Conservation (phyloP, 2,797 vertebrate genomes). For the Eulemur albifrons region DNA sequence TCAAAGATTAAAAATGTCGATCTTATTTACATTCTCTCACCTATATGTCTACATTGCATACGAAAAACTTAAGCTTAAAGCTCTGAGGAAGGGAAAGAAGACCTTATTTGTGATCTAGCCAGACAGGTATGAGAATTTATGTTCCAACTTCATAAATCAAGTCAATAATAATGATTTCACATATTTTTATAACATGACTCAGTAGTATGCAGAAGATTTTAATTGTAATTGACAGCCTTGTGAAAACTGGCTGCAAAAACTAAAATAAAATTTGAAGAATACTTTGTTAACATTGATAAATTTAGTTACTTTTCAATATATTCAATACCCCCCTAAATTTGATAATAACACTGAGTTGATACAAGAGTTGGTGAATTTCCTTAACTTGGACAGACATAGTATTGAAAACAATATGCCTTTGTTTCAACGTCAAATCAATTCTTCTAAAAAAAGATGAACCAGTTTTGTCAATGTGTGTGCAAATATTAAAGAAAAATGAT, state of each 20-base stretch:
- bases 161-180: not conserved
- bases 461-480: not conserved
- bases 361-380: not conserved
- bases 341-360: not conserved
- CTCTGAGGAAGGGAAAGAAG: not conserved
- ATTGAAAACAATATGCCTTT: not conserved
- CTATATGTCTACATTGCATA: not conserved
- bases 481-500: not conserved
- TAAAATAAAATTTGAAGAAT: not conserved
- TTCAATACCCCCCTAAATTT: not conserved
- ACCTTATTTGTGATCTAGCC: not conserved
- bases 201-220: not conserved
- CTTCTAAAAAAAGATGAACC: not conserved
- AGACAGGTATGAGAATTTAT: not conserved
- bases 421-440: not conserved
- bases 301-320: conserved; percentile 2
- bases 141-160: conserved; percentile 1
- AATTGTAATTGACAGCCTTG: not conserved
- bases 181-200: not conserved
- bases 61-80: not conserved
- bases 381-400: not conserved
- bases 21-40: not conserved
- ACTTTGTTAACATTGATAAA: not conserved
- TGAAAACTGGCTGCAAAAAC: not conserved
- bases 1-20: not conserved